phyloP scores from a whole-genome alignment of 2,797 vertebrate genomes.

The Nannoperca obscura region DNA sequence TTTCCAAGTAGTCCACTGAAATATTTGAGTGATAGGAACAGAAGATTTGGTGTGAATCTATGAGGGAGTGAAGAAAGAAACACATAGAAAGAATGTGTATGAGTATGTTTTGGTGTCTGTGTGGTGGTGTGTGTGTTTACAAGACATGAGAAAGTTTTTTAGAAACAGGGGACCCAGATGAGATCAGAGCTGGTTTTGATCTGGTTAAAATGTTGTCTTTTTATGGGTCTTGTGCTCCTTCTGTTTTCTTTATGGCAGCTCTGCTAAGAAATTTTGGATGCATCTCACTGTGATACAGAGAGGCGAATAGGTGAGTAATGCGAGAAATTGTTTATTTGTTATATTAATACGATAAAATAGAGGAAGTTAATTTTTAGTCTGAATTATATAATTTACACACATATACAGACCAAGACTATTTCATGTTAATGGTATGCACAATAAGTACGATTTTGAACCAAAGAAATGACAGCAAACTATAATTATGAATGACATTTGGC shows the following conservation, averaged over 20 bases:
- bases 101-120: conserved; percentile 16
- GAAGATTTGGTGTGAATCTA: background rate
- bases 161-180: conserved; percentile 12
- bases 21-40: conserved; percentile 22
- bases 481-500: too few relatives aligned
- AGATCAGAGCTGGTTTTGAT: conserved; percentile 50
- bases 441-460: background rate
- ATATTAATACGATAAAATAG: conserved; percentile 13
- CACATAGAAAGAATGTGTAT: background rate
- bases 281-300: background rate
- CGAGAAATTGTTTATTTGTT: background rate
- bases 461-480: background rate
- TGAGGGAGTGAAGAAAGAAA: background rate
- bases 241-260: conserved; percentile 34
- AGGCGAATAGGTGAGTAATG: conserved; percentile 8
- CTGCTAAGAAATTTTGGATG: conserved; percentile 17
- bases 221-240: conserved; percentile 9
- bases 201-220: conserved; percentile 21
- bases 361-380: background rate
- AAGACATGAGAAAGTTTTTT: conserved; percentile 14
- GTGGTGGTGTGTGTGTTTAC: conserved; percentile 23
- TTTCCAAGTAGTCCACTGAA: conserved; percentile 29
- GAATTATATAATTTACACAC: background rate
- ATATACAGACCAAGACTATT: background rate
- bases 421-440: background rate